Evolutionary conservation across 2,797 vertebrate species (phyloP).

Genomic region (Echiichthys vipera): DNA sequence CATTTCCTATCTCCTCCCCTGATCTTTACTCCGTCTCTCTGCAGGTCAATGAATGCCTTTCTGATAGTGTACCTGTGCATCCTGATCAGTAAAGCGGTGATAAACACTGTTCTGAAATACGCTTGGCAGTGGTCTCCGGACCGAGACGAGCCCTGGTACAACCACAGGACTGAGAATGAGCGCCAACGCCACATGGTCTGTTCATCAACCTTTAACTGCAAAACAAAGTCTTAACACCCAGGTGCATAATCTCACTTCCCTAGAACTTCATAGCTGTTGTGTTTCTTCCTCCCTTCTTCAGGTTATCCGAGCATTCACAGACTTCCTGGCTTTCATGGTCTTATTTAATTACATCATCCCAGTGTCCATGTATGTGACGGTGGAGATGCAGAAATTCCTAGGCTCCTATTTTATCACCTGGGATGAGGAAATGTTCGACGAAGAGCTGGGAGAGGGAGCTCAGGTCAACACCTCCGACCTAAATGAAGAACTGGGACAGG

Average conservation of each 20-base stretch:
- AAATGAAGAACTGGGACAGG: slow-evolving; percentile 98
- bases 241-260: neutral
- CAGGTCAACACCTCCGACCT: slow-evolving; percentile 98
- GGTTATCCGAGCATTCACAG: slow-evolving; percentile 95
- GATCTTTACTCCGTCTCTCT: neutral
- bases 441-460: slow-evolving; percentile 92
- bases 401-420: slow-evolving; percentile 98
- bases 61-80: slow-evolving; percentile 97
- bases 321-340: slow-evolving; percentile 99
- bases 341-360: slow-evolving; percentile 99
- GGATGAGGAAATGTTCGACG: slow-evolving; percentile 98
- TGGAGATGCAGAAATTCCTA: slow-evolving; percentile 99
- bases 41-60: slow-evolving; percentile 97
- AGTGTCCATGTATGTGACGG: slow-evolving; percentile 98
- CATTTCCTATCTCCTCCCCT: slow-evolving; percentile 1
- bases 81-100: slow-evolving; percentile 94
- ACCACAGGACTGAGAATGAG: slow-evolving; percentile 92
- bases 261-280: neutral
- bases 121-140: slow-evolving; percentile 94
- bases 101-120: slow-evolving; percentile 95
- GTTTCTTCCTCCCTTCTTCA: slow-evolving; percentile 46
- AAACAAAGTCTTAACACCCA: neutral
- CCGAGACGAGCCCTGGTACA: slow-evolving; percentile 97
- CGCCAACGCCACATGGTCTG: slow-evolving; percentile 92
- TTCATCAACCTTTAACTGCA: slow-evolving; percentile 8